These are phyloP conservation scores for Denticeps clupeoides DNA, from an alignment of 2,797 vertebrate genomes.

Conservation along the genomic window DNA sequence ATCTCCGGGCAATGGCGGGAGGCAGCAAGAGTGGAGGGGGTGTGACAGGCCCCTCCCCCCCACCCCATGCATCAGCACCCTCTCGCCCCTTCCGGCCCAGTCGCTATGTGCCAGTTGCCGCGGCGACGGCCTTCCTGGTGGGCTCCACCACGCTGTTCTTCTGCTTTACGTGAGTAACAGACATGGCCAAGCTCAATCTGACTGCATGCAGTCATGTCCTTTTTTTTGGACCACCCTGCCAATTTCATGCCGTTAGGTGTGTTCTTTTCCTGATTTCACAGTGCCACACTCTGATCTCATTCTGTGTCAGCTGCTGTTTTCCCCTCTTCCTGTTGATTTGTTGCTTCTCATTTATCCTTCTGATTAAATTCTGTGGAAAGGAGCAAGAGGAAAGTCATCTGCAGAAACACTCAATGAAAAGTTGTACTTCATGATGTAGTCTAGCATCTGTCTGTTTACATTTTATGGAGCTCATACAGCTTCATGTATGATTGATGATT, in stretches of 20 bases:
- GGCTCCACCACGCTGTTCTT: conserved; percentile 96
- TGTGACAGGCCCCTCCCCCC: conserved; percentile 52
- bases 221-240: too few relatives aligned
- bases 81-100: conserved; percentile 80
- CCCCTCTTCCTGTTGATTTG: conserved; percentile 1
- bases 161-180: conserved; percentile 88
- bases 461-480: too few relatives aligned
- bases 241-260: too few relatives aligned
- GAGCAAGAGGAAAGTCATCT: conserved; percentile 53
- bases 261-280: too few relatives aligned
- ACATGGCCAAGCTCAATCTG: background rate
- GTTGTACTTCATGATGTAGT: too few relatives aligned
- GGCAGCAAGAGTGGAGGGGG: conserved; percentile 59
- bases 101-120: conserved; percentile 88
- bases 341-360: conserved; percentile 21
- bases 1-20: conserved; percentile 54
- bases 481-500: too few relatives aligned
- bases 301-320: conserved; percentile 13
- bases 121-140: conserved; percentile 90
- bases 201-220: background rate
- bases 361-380: conserved; percentile 40
- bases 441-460: too few relatives aligned
- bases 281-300: too few relatives aligned
- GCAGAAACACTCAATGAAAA: too few relatives aligned
- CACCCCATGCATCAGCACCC: conserved; percentile 46